Base-by-base conservation (phyloP, 2,888 invertebrate species). In the Oxyteleia sp. region DNA sequence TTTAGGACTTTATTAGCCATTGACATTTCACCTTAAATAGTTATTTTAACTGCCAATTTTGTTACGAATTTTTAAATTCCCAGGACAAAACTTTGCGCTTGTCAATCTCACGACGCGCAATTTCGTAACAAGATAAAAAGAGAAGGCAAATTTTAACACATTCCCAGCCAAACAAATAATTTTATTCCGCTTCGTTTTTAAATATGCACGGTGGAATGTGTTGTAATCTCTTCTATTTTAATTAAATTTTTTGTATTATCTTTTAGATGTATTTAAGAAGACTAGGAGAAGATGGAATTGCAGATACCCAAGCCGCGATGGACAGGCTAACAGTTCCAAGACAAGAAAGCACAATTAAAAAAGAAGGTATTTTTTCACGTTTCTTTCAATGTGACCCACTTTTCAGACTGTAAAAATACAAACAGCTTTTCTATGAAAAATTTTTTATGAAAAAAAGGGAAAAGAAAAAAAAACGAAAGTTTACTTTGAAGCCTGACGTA, bases 181-280 rank as follows among this genome's bases (percentile, higher is more conserved):
- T 49, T 59, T 5, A 16, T 59, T 61, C 15, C 41, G 15, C 51
- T 51, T 29, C 11, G n/a, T 4, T 29, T 41, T 55, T 23, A 51
- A 61, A 61, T 41, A 59, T 59, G 51, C 49, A 35, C 26, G 26
- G 3, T 5, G 26, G 20, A 49, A 51, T 59, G 13, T 49, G 51
- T 20, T 18, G 53, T 38, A 68, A 51, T 78, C 35, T 45, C 35
- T 61, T 71, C 49, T 49, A 41, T 75, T 75, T 74, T 82, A 75
- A 82, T 82, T 75, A 64, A 75, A 64, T 55, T 51, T 76, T 64
- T 55, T 15, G 15, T 51, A 61, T 64, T 64, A 43, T 72, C 20
- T 72, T 74, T 57, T 91, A 96, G 96, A 95, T 96, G 94, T 93
- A 96, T 84, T 94, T 96, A 11, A 95, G 95, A 87, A 95, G 96